These are phyloP conservation scores for Cyrtodaria siliqua DNA, from an alignment of 2,888 invertebrate genomes.

Conservation along the genomic window DNA sequence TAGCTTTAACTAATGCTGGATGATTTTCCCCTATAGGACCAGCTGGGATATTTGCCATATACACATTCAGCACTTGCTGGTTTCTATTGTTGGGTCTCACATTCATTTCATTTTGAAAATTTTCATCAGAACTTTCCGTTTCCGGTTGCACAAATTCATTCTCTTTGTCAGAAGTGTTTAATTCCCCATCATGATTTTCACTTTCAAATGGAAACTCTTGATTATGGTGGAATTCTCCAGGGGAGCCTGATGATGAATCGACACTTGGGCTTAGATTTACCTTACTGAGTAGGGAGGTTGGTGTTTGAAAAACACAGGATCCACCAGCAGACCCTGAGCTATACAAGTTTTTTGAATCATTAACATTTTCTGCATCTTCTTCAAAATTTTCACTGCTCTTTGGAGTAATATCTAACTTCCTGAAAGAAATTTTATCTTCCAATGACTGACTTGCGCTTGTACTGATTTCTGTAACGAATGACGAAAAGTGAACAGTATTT, in stretches of 20 bases:
- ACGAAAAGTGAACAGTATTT: slow-evolving; percentile 80
- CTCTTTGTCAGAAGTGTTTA: slow-evolving; percentile 79
- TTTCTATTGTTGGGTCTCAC: slow-evolving; percentile 27
- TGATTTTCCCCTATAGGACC: slow-evolving; percentile 61
- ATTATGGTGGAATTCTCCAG: slow-evolving; percentile 50
- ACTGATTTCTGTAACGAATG: slow-evolving; percentile 78
- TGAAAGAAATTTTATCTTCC: slow-evolving; percentile 75
- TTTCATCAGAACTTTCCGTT: slow-evolving; percentile 52
- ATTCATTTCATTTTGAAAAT: slow-evolving; percentile 29
- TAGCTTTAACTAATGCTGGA: slow-evolving; percentile 54
- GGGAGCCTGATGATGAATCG: slow-evolving; percentile 68
- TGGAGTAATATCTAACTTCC: slow-evolving; percentile 70
- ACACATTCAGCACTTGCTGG: slow-evolving; percentile 60
- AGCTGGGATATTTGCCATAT: slow-evolving; percentile 53
- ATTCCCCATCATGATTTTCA: slow-evolving; percentile 58
- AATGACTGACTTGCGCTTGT: slow-evolving; percentile 77
- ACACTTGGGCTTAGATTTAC: slow-evolving; percentile 75
- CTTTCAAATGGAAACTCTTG: slow-evolving; percentile 69
- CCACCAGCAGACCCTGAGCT: slow-evolving; percentile 38
- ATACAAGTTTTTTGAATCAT: slow-evolving; percentile 29
- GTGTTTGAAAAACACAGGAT: slow-evolving; percentile 33
- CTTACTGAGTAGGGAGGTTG: slow-evolving; percentile 68
- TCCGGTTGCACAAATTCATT: slow-evolving; percentile 68
- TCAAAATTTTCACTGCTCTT: slow-evolving; percentile 68
- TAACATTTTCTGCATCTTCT: slow-evolving; percentile 15